phyloP scores from a whole-genome alignment of 2,113 vertebrate species.

The Perognathus longimembris region DNA sequence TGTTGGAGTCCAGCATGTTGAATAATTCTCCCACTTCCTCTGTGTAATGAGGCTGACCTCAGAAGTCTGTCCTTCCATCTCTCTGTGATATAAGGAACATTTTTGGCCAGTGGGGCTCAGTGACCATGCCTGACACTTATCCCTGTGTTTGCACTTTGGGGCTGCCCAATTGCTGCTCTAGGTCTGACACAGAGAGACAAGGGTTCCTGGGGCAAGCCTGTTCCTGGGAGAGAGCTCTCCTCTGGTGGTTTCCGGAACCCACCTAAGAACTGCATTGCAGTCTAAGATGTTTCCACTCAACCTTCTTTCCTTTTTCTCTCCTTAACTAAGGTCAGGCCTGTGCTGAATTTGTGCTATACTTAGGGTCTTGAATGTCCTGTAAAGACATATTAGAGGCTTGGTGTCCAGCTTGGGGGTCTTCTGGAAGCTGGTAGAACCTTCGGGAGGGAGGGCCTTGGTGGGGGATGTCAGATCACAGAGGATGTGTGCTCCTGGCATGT shows the following conservation, averaged over 20 bases:
- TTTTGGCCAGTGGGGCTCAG: not conserved
- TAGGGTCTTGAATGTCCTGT: not conserved
- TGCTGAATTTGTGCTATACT: no score
- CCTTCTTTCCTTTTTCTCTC: not conserved
- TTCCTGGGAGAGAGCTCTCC: no score
- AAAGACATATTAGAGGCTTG: not conserved
- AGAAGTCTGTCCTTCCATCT: not conserved
- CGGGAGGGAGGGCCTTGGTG: no score
- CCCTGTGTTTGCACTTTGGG: not conserved
- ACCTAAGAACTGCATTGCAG: not conserved
- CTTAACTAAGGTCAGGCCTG: not conserved
- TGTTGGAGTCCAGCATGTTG: not conserved
- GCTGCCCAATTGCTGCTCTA: not conserved
- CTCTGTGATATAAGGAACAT: not conserved
- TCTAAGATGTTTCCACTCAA: not conserved
- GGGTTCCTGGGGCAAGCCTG: not conserved
- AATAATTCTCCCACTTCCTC: not conserved
- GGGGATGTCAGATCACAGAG: not conserved
- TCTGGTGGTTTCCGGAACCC: not conserved
- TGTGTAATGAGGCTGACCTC: not conserved
- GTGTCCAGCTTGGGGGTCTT: not conserved
- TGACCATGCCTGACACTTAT: no score
- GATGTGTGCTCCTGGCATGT: not conserved
- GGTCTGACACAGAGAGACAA: not conserved
- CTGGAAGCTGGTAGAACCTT: not conserved